A percentile compares a stretch with the other conserved stretches of the same genome.
These are phyloP conservation scores for Macropodus opercularis DNA, from an alignment of 2,797 vertebrate species.

Conservation along the genomic window DNA sequence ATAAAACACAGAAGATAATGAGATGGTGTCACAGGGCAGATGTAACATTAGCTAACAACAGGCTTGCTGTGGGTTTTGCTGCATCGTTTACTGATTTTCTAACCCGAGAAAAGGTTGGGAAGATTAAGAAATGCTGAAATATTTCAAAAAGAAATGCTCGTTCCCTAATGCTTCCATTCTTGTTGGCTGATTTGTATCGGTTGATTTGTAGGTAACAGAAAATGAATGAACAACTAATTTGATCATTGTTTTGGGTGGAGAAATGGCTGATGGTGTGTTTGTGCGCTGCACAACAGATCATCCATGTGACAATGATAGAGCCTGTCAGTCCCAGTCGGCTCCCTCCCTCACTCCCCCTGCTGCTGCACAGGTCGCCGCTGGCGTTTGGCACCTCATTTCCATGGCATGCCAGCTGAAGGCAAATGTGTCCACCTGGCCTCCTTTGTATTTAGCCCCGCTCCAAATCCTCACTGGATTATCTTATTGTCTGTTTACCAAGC, in stretches of 20 bases:
- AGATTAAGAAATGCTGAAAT: neutral
- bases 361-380: conserved; percentile 29
- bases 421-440: conserved; percentile 62
- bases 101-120: neutral
- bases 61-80: neutral
- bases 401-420: conserved; percentile 63
- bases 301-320: conserved; percentile 30
- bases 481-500: conserved; percentile 51
- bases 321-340: conserved; percentile 26
- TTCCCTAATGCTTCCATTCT: neutral
- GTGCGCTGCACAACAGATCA: conserved; percentile 13
- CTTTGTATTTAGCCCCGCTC: conserved; percentile 51
- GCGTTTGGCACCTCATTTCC: conserved; percentile 58
- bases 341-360: conserved; percentile 7
- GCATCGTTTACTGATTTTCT: neutral
- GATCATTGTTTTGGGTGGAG: neutral
- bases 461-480: conserved; percentile 55
- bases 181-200: neutral
- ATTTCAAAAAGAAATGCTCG: neutral
- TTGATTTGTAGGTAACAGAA: neutral
- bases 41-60: conserved; percentile 13
- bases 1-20: conserved; percentile 31
- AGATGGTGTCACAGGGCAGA: conserved; percentile 8
- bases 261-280: conserved; percentile 13
- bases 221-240: neutral